Evolutionary conservation across 2,113 vertebrate genomes (phyloP).

Genomic region (Charadrius vociferus): DNA sequence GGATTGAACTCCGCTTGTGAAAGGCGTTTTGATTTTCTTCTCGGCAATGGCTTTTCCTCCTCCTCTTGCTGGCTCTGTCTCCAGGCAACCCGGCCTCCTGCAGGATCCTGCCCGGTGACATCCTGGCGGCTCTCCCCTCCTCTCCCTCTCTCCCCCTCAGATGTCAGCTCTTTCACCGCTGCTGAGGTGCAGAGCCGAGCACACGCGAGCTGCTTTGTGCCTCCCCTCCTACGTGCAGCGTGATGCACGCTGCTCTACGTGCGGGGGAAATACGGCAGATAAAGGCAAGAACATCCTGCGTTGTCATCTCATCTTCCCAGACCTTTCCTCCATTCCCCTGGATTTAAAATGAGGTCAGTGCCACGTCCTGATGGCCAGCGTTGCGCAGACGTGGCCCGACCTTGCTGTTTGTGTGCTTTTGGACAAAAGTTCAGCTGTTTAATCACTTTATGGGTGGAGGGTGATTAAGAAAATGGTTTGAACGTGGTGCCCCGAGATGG

Average conservation of each 20-base stretch:
- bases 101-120: constrained; percentile 13
- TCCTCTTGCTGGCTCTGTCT: constrained; percentile 33
- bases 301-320: neutral
- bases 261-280: neutral
- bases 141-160: neutral
- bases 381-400: rapidly evolving
- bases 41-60: neutral
- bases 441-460: neutral
- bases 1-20: neutral
- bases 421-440: neutral
- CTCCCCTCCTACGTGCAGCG: neutral
- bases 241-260: neutral
- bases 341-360: neutral
- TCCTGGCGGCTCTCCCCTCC: neutral
- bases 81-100: constrained; percentile 47
- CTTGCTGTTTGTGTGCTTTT: neutral
- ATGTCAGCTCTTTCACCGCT: neutral
- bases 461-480: neutral
- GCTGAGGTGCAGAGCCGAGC: neutral
- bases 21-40: neutral
- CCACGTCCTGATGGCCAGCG: neutral
- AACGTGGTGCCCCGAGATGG: rapidly evolving
- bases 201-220: neutral
- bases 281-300: neutral
- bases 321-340: neutral